Percentiles rank a stretch among this genome's conserved stretches.
Evolutionary conservation across 2,888 invertebrate genomes (phyloP).

Genomic region (Brenthis daphne): DNA sequence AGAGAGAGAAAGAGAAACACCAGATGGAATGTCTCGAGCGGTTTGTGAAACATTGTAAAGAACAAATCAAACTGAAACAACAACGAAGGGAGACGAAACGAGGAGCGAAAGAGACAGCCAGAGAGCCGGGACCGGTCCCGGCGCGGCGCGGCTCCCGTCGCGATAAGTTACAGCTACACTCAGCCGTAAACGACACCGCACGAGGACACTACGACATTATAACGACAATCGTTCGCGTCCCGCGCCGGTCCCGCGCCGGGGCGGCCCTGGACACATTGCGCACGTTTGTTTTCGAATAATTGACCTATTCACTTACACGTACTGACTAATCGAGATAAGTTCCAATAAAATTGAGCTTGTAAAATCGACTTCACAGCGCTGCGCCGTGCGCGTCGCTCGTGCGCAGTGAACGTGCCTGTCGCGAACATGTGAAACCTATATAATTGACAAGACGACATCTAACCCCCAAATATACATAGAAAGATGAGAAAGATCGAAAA

Average conservation of each 20-base stretch:
- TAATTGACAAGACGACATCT: slow-evolving; percentile 79
- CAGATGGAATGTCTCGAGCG: slow-evolving; percentile 46
- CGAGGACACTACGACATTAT: too few species aligned
- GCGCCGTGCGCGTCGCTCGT: slow-evolving; percentile 17
- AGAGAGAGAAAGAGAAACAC: slow-evolving; percentile 24
- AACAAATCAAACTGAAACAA: slow-evolving; percentile 45
- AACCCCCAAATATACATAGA: slow-evolving; percentile 69
- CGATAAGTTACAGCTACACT: too few species aligned
- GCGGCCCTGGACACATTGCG: neutral
- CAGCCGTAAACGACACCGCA: too few species aligned
- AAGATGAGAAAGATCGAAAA: slow-evolving; percentile 68
- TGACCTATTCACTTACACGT: slow-evolving; percentile 77
- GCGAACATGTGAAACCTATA: slow-evolving; percentile 51
- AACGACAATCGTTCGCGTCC: too few species aligned
- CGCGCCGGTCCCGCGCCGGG: neutral
- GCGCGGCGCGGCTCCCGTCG: too few species aligned
- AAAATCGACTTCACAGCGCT: slow-evolving; percentile 68
- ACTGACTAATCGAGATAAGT: slow-evolving; percentile 65
- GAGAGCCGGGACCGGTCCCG: neutral
- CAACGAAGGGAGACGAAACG: slow-evolving; percentile 40
- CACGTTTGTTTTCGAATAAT: slow-evolving; percentile 57
- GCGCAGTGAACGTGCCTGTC: slow-evolving; percentile 19
- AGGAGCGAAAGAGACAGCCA: slow-evolving; percentile 28
- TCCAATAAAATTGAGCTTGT: slow-evolving; percentile 78
- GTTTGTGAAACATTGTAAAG: slow-evolving; percentile 44